phyloP scores from a whole-genome alignment of 2,797 vertebrate genomes.

The Anguilla pacifica region DNA sequence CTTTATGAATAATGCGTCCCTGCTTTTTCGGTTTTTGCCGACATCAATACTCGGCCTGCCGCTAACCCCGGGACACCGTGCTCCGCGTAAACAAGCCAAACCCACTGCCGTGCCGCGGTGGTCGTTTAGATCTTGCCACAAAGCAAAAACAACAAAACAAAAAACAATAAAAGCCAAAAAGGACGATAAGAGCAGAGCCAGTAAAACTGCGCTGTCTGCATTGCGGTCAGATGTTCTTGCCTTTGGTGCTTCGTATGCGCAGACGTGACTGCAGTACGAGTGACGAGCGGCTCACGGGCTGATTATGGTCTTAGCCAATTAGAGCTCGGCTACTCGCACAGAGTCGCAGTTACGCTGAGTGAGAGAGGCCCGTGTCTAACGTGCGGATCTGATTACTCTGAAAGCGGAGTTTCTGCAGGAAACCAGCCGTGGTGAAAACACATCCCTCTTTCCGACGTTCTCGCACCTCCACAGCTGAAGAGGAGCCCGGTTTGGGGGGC shows the following conservation, averaged over 20 bases:
- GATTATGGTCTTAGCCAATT: background rate
- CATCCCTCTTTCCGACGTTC: background rate
- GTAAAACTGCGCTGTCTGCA: background rate
- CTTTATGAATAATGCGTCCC: background rate
- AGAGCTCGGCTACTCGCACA: background rate
- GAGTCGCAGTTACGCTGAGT: background rate
- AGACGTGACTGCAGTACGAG: background rate
- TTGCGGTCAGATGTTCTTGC: background rate
- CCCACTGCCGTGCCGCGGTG: background rate
- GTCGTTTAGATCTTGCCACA: background rate
- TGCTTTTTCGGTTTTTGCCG: background rate
- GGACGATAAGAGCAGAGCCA: background rate
- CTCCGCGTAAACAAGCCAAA: background rate
- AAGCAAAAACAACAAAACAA: background rate
- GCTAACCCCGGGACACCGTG: background rate
- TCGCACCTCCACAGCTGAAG: background rate
- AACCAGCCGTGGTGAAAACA: background rate
- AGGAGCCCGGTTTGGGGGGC: background rate
- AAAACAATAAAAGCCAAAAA: background rate
- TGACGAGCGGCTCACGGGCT: background rate
- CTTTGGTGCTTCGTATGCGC: background rate
- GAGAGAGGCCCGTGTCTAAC: background rate
- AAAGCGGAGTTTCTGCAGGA: background rate
- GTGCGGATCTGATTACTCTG: background rate
- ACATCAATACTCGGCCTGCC: constrained; percentile 1